Percentiles rank a stretch among this genome's conserved stretches.
These are phyloP conservation scores for Sphaerophoria taeniata DNA, from an alignment of 2,888 invertebrate genomes.

Conservation along the genomic window DNA sequence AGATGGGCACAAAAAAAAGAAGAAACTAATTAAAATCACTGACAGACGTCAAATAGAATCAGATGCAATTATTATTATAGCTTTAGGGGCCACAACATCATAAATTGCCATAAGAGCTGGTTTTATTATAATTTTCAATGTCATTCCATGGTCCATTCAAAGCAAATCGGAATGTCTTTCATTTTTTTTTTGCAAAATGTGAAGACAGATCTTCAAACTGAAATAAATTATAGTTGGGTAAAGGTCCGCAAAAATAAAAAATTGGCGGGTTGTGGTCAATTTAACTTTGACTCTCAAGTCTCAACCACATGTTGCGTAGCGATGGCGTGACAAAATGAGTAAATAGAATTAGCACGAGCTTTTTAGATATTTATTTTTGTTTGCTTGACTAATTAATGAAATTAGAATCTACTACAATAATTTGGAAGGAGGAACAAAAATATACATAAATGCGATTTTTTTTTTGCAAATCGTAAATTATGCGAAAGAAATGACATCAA, in stretches of 20 bases:
- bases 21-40: slow-evolving; percentile 23
- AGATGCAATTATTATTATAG: slow-evolving; percentile 45
- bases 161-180: slow-evolving; percentile 29
- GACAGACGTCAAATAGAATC: slow-evolving; percentile 39
- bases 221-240: slow-evolving; percentile 21
- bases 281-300: slow-evolving; percentile 23
- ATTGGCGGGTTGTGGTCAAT: slow-evolving; percentile 33
- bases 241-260: slow-evolving; percentile 7
- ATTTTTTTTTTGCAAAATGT: slow-evolving; percentile 34
- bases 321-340: slow-evolving; percentile 43
- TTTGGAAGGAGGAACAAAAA: slow-evolving; percentile 4
- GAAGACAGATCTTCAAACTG: slow-evolving; percentile 42
- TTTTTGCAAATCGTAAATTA: background rate
- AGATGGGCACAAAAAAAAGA: background rate
- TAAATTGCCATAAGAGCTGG: slow-evolving; percentile 23
- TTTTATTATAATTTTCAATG: slow-evolving; percentile 33
- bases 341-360: slow-evolving; percentile 42
- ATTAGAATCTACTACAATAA: slow-evolving; percentile 10
- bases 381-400: slow-evolving; percentile 26
- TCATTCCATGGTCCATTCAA: slow-evolving; percentile 46
- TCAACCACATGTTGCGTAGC: slow-evolving; percentile 18
- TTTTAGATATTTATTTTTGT: slow-evolving; percentile 11
- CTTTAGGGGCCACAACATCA: slow-evolving; percentile 14
- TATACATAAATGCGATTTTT: slow-evolving; percentile 12
- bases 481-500: background rate